These are phyloP conservation scores for Operophtera brumata DNA, from an alignment of 2,888 invertebrate genomes.

Conservation along the genomic window DNA sequence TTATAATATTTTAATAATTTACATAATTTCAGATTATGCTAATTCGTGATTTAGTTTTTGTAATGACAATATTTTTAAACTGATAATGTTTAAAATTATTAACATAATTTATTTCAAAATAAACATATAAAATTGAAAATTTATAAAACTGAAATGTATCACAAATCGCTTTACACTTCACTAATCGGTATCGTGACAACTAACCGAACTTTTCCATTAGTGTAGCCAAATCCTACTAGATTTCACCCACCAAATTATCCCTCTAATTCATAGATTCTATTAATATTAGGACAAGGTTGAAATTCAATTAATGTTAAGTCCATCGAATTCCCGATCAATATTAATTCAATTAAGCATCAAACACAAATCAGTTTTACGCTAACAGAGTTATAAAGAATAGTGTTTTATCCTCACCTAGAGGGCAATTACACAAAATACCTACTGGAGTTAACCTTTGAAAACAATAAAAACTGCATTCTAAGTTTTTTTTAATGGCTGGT, in stretches of 20 bases:
- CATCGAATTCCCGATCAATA: slow-evolving; percentile 5
- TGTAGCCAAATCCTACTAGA: neutral
- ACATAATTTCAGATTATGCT: too few relatives aligned
- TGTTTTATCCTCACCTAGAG: too few relatives aligned
- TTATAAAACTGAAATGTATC: neutral
- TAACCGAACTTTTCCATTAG: slow-evolving; percentile 4
- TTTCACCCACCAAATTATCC: neutral
- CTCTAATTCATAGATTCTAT: neutral
- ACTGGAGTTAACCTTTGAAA: too few relatives aligned
- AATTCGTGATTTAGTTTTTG: too few relatives aligned
- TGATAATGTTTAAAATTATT: too few relatives aligned
- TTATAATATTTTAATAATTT: too few relatives aligned
- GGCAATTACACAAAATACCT: too few relatives aligned
- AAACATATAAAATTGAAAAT: too few relatives aligned
- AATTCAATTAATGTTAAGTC: neutral
- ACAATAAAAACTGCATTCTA: too few relatives aligned
- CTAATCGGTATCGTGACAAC: neutral
- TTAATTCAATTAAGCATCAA: slow-evolving; percentile 15
- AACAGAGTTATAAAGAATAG: neutral
- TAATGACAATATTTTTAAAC: too few relatives aligned
- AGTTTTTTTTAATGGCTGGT: too few relatives aligned
- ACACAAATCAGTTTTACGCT: slow-evolving; percentile 16
- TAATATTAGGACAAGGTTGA: neutral
- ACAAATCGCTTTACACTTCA: neutral
- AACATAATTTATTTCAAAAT: too few relatives aligned